phyloP scores from a whole-genome alignment of 2,888 invertebrate genomes.

The Crocallis elinguaria region DNA sequence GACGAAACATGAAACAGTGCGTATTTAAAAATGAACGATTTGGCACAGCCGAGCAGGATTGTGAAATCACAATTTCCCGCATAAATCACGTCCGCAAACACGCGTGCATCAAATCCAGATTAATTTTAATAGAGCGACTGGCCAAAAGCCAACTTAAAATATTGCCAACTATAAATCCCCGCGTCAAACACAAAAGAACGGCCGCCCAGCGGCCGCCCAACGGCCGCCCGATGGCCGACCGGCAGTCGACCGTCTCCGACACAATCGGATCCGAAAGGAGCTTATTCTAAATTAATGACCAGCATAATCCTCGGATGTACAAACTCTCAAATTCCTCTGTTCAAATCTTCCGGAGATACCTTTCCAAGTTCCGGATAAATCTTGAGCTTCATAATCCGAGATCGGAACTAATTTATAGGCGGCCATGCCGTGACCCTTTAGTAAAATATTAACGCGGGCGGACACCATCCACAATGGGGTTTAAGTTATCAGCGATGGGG shows the following conservation, averaged over 20 bases:
- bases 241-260: constrained; percentile 20
- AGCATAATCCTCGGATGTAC: constrained; percentile 44
- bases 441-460: constrained; percentile 54
- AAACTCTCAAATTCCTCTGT: constrained; percentile 39
- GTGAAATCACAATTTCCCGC: constrained; percentile 23
- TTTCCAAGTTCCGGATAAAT: constrained; percentile 43
- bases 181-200: constrained; percentile 39
- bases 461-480: constrained; percentile 45
- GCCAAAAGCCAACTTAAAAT: constrained; percentile 42
- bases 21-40: neutral
- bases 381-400: constrained; percentile 44
- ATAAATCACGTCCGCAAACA: constrained; percentile 25
- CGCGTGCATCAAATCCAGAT: constrained; percentile 31
- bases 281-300: constrained; percentile 49
- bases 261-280: constrained; percentile 44
- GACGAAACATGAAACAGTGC: neutral
- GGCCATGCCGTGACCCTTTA: constrained; percentile 49
- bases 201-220: constrained; percentile 7
- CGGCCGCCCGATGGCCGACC: constrained; percentile 12
- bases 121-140: constrained; percentile 32
- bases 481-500: constrained; percentile 48
- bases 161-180: constrained; percentile 41
- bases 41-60: neutral
- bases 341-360: constrained; percentile 44
- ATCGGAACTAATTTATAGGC: constrained; percentile 43